Base-by-base conservation (phyloP, 2,113 vertebrate genomes). In the Corvus moneduloides region DNA sequence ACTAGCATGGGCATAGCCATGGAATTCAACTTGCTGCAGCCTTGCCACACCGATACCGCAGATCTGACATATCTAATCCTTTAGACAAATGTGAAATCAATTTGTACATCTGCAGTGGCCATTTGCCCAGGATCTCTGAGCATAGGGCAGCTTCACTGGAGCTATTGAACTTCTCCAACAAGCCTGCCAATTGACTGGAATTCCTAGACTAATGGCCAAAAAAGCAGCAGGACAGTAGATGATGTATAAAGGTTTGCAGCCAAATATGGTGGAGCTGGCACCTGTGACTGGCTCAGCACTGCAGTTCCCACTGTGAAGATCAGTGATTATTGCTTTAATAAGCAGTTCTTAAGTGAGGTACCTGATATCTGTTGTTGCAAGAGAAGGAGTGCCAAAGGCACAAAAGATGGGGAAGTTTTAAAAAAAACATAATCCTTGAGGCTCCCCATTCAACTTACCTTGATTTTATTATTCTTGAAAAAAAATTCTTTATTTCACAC, bases 311-410 rank as follows among this genome's bases (percentile, higher is more conserved):
- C 97, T 97, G 96, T 90, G 96, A 96, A 97, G 97, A 98, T 98
- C 97, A 97, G 95, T 96, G 97, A 97, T 96, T 97, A 96, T 86
- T 96, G 93, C 96, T 74, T 94, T 72, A 96, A 81, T 95, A 97
- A 92, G 97, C 91, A 95, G 94, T 97, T 97, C 96, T 97, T 96
- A 97, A 97, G 97, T 97, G 97, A 97, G 96, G 95, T 95, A 97
- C 93, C 88, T 96, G 98, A 97, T 97, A 97, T 85, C 89, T 97
- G 87, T 96, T 96, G 91, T 96, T 96, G 95, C 87, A 96, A 89
- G 69, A 95, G 87, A 91, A 86, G 13, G n/a, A 35, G 83, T 95
- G 95, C 97, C 97, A 97, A 97, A 97, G 90, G 95, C 94, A 94
- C 89, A 96, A 93, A 94, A 7, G 16, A 94, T 78, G 61, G 85